Percentiles rank a stretch among this genome's conserved stretches.
Evolutionary conservation across 2,113 vertebrate genomes (phyloP).

Genomic region (Rhinopomastus cyanomelas): DNA sequence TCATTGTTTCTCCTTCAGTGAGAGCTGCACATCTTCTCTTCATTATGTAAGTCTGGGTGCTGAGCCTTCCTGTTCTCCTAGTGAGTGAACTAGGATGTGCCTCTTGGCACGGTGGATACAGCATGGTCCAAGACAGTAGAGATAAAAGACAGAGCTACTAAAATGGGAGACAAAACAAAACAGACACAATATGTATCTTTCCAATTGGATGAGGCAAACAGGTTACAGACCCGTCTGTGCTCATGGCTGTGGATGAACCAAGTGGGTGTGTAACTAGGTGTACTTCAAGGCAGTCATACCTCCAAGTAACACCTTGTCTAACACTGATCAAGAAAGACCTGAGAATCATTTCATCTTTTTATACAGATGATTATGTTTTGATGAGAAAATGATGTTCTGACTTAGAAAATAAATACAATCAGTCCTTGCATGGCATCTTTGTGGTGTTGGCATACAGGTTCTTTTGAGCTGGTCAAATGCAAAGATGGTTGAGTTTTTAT

Average conservation of each 20-base stretch:
- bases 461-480: background rate
- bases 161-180: background rate
- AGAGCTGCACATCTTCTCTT: background rate
- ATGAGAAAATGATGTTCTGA: background rate
- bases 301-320: background rate
- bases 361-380: background rate
- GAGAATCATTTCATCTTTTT: background rate
- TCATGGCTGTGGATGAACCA: background rate
- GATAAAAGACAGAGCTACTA: background rate
- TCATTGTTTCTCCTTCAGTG: background rate
- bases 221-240: too few relatives aligned
- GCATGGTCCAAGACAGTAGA: background rate
- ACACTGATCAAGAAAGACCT: background rate
- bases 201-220: background rate
- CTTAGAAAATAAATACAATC: background rate
- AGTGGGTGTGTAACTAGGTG: background rate
- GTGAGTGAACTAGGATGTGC: background rate
- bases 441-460: background rate
- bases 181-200: background rate
- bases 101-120: background rate
- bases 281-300: background rate
- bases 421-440: background rate
- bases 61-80: background rate
- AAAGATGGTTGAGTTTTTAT: background rate
- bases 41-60: accelerated